Conservation (phyloP, 1,140 invertebrate species). For the Cyrtorhinus lividipennis region DNA sequence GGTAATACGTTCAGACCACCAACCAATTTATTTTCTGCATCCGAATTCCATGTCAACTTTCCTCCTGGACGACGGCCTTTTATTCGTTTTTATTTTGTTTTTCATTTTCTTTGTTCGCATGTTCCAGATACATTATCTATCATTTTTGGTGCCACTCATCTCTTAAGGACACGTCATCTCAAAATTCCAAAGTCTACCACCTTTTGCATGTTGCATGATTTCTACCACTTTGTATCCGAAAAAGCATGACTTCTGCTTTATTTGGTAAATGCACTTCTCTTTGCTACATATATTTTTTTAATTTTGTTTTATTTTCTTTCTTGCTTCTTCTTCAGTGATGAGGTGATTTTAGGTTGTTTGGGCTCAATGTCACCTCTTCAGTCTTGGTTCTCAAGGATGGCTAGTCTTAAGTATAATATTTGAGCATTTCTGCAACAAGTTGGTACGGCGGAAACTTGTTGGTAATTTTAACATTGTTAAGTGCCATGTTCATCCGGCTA, state of each 20-base stretch:
- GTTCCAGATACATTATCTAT: background rate
- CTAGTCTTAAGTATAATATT: no score
- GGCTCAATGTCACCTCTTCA: no score
- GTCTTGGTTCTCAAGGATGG: no score
- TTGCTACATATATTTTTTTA: background rate
- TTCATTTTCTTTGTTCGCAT: background rate
- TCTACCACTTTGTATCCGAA: background rate
- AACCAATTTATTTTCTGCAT: no score
- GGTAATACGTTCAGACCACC: no score
- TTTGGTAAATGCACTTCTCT: conserved; percentile 1
- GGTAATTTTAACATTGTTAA: no score
- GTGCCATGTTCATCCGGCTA: no score
- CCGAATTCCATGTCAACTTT: conserved; percentile 6
- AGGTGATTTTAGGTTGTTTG: no score
- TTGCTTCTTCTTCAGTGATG: background rate
- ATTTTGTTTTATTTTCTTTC: background rate
- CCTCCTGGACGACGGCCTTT: background rate
- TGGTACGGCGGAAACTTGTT: no score
- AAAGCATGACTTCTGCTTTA: background rate
- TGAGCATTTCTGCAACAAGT: no score
- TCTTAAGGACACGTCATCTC: background rate
- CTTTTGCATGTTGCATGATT: conserved; percentile 9
- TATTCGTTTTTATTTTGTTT: background rate
- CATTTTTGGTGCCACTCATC: background rate
- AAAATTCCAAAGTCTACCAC: background rate